Conservation (phyloP, 2,888 invertebrate genomes). For the Orchesellides sinensis region DNA sequence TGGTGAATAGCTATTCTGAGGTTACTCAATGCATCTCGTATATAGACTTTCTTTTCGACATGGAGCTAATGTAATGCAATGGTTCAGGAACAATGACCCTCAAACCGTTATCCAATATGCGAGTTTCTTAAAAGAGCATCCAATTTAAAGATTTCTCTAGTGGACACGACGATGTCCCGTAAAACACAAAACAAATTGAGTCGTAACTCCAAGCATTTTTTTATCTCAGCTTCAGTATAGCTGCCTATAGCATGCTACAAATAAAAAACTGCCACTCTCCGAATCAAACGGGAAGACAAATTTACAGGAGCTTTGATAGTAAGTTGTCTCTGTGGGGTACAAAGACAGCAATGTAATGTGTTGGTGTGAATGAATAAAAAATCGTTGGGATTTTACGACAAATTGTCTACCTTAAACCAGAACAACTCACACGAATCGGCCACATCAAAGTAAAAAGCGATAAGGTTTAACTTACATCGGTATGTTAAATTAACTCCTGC, state of each 20-base stretch:
- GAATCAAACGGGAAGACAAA: background rate
- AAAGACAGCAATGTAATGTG: background rate
- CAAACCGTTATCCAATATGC: no score
- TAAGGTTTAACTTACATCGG: no score
- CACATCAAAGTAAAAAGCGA: no score
- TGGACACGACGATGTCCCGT: conserved; percentile 11
- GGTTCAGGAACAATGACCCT: no score
- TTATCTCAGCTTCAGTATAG: background rate
- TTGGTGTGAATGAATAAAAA: conserved; percentile 6
- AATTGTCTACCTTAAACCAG: no score
- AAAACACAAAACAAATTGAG: conserved; percentile 9
- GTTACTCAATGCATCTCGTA: no score
- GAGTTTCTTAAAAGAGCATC: background rate
- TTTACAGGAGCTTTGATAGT: background rate
- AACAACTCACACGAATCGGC: no score
- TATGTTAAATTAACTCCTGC: no score
- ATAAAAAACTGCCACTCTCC: background rate
- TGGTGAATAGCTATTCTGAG: no score
- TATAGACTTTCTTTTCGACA: no score
- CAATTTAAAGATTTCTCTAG: conserved; percentile 22
- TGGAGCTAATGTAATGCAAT: no score
- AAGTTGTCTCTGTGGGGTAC: background rate
- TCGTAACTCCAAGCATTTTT: background rate
- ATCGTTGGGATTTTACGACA: background rate
- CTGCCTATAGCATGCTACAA: background rate